These are phyloP conservation scores for Rattus norvegicus DNA, from an alignment of 2,113 vertebrate species.

Conservation along the genomic window GRCr8 NC_086024.1:100158001-100158500, in stretches of 20 bases:
- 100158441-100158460: background rate
- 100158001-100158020: background rate
- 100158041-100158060: background rate
- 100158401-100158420: background rate
- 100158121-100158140: background rate
- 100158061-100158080: background rate
- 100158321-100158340: background rate
- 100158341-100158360: background rate
- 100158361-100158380: background rate
- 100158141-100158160: background rate
- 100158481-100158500: background rate
- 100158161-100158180: background rate
- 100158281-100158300: background rate
- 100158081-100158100: background rate
- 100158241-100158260: background rate
- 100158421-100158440: background rate
- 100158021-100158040: background rate
- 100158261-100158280: background rate
- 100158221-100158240: background rate
- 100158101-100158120: background rate
- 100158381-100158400: background rate
- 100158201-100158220: background rate
- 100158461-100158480: background rate
- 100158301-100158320: rapidly evolving
- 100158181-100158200: background rate